Evolutionary conservation across 2,888 invertebrate species (phyloP).

Genomic region (Zhuqinia jingwanae): DNA sequence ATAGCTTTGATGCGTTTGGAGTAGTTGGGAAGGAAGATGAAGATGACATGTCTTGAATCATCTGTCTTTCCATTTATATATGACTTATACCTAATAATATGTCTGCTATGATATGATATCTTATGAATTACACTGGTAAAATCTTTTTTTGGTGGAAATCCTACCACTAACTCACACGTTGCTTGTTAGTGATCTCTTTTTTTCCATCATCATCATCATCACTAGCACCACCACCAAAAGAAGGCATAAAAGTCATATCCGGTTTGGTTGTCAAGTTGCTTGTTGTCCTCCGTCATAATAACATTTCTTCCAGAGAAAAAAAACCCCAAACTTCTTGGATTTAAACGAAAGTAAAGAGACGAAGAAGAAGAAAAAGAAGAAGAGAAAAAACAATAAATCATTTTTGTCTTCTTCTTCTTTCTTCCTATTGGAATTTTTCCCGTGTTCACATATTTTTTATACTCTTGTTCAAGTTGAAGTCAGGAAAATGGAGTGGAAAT

Average conservation of each 20-base stretch:
- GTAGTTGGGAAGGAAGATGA: too few species aligned
- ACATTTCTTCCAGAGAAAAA: neutral
- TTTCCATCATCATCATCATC: too few species aligned
- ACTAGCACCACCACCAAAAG: neutral
- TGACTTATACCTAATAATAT: too few species aligned
- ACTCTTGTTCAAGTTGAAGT: neutral
- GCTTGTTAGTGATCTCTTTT: conserved; percentile 4
- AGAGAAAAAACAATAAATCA: conserved; percentile 44
- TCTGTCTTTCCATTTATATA: too few species aligned
- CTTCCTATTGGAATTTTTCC: conserved; percentile 32
- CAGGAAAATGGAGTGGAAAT: conserved; percentile 7
- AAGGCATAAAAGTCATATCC: conserved; percentile 33
- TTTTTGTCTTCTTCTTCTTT: too few species aligned
- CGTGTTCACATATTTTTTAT: neutral
- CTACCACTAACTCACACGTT: too few species aligned
- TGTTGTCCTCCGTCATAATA: conserved; percentile 32
- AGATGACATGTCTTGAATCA: too few species aligned
- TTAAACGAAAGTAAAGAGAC: conserved; percentile 19
- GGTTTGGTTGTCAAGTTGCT: conserved; percentile 12
- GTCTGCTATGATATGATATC: too few species aligned
- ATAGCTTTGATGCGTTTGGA: too few species aligned
- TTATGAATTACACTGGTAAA: too few species aligned
- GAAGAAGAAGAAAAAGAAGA: conserved; percentile 6
- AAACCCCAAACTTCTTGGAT: conserved; percentile 5
- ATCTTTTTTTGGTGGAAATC: too few species aligned